Evolutionary conservation across 2,113 vertebrate genomes (phyloP), one percentile per base, ranked within the genome.

Genomic region (Gobio gobio): DNA sequence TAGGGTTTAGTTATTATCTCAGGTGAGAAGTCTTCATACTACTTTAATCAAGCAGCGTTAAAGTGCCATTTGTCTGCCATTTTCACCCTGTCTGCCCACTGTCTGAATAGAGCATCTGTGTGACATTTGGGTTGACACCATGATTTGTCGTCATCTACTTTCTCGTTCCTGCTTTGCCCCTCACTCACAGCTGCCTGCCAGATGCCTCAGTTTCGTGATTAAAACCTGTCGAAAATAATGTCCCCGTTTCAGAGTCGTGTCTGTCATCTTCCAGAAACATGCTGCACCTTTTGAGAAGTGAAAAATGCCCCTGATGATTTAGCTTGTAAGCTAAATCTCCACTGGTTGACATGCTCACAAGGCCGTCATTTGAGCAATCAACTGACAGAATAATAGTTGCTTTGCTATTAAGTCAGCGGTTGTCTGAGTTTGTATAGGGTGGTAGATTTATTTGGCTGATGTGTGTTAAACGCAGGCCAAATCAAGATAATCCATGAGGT

Each of bases 111-210:
- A 85, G 78, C 7, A 33, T 74, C 83, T 70, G 74, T 82, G 73
- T 78, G 80, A 85, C 88, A 81, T 74, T 84, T 87, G 68, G 33
- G 47, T 89, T 68, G 78, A 75, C 80, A 63, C 80, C 76, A 76
- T 36, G 43, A 80, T 68, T 87, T 85, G 88, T 73, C 59, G 75
- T 78, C 78, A 75, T 83, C 51, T 73, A 33, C 75, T 40, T 83
- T 89, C 84, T 85, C 84, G 40, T 29, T 63, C n/a, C 29, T 79
- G 58, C 47, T 74, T 73, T 45, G 26, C 49, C 72, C 84, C 8
- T 56, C 70, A 78, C 22, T 87, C 73, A 7, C 86, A 86, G 84
- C 63, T 84, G 64, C 43, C 70, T 84, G 80, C 43, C 78, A 86
- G 88, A 87, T 87, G 83, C 82, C 68, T 83, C 26, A 26, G 83